Conservation (phyloP, 1,140 invertebrate genomes). For the Papilio polyxenes region DNA sequence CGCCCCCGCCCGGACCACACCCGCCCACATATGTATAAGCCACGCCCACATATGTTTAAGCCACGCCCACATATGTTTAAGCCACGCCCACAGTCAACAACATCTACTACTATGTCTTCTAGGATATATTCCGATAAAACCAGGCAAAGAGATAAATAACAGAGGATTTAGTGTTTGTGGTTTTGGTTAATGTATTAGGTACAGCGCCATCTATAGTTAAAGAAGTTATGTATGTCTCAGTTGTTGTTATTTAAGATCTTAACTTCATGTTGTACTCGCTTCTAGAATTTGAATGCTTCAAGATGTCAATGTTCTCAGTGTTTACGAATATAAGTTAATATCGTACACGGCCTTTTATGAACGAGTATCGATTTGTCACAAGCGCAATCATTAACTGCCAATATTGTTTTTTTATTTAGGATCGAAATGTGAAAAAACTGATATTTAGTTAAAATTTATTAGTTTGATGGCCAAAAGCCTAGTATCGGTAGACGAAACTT, state of each 20-base stretch:
- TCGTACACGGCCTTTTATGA: constrained; percentile 15
- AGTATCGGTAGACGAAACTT: constrained; percentile 45
- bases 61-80: neutral
- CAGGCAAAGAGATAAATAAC: neutral
- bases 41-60: too few relatives aligned
- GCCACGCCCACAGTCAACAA: neutral
- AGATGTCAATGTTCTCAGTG: neutral
- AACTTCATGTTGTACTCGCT: neutral
- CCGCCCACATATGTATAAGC: constrained; percentile 71
- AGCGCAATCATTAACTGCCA: neutral
- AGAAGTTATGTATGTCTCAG: neutral
- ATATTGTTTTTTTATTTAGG: neutral
- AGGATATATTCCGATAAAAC: neutral
- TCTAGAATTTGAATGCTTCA: constrained; percentile 1
- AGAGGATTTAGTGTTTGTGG: too few relatives aligned
- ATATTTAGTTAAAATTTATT: constrained; percentile 72
- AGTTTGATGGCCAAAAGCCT: constrained; percentile 42
- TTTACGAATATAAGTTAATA: constrained; percentile 3
- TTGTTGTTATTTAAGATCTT: neutral
- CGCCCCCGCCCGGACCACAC: constrained; percentile 40
- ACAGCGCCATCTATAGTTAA: constrained; percentile 12
- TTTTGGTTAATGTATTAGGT: neutral
- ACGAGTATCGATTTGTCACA: neutral
- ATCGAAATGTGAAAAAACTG: constrained; percentile 29
- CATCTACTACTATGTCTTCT: neutral